These are phyloP conservation scores for Microchrysa polita DNA, from an alignment of 2,888 invertebrate species.

Conservation along the genomic window DNA sequence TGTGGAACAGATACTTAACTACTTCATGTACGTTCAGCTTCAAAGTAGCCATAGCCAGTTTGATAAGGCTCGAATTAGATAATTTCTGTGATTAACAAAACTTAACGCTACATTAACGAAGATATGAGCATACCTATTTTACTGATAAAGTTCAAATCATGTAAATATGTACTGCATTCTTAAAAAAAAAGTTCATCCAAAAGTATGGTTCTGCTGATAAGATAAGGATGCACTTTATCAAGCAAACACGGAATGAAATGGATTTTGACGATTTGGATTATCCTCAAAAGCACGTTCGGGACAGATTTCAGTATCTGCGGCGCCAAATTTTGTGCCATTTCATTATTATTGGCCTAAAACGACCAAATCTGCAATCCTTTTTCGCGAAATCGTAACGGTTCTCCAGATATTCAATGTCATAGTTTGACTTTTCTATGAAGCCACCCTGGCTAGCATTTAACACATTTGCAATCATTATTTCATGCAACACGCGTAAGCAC, in stretches of 20 bases:
- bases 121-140: neutral
- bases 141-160: neutral
- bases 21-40: neutral
- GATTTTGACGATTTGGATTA: neutral
- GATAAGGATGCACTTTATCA: neutral
- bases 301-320: no score
- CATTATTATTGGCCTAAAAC: no score
- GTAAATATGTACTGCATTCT: neutral
- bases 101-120: neutral
- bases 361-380: no score
- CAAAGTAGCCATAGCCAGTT: neutral
- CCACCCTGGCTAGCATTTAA: no score
- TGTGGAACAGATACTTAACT: no score
- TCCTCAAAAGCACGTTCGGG: no score
- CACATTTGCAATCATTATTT: no score
- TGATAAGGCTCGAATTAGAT: neutral
- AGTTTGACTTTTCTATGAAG: no score
- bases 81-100: neutral
- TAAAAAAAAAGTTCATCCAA: neutral
- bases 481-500: no score
- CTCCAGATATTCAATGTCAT: no score
- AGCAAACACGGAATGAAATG: neutral
- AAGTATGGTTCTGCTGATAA: neutral
- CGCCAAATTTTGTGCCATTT: no score
- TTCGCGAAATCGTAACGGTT: no score